Percentiles rank a stretch among this genome's conserved stretches.
phyloP scores from a whole-genome alignment of 2,797 vertebrate genomes.

The Enteromius anoplus region DNA sequence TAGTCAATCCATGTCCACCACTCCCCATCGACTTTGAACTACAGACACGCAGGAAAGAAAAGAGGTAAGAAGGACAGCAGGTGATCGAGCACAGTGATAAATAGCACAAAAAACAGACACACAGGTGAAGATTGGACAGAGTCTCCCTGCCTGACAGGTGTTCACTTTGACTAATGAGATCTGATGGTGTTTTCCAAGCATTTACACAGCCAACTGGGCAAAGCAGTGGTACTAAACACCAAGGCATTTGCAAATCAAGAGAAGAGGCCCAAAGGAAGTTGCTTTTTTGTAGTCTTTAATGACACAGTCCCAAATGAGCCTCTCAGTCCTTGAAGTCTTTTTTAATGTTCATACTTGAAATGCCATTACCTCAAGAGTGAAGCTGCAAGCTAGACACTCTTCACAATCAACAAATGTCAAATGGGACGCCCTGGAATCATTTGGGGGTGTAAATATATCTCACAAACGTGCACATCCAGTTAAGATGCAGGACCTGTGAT shows the following conservation, averaged over 20 bases:
- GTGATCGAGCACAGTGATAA: neutral
- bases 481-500: neutral
- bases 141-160: conserved; percentile 19
- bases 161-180: conserved; percentile 35
- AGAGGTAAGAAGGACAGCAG: neutral
- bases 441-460: neutral
- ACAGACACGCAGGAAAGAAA: conserved; percentile 37
- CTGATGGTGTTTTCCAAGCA: conserved; percentile 2
- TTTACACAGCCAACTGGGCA: neutral
- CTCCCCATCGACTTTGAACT: conserved; percentile 85
- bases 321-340: neutral
- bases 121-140: neutral
- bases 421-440: neutral
- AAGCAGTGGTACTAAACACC: neutral
- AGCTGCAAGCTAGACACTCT: neutral
- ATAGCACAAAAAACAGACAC: neutral
- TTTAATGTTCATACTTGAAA: neutral
- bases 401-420: neutral
- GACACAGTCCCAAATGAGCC: neutral
- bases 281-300: neutral
- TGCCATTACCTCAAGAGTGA: neutral
- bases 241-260: neutral
- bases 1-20: conserved; percentile 97
- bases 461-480: neutral
- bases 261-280: neutral